Percentiles rank a stretch among this genome's conserved stretches.
Evolutionary conservation across 2,797 vertebrate species (phyloP).

Genomic region (Melopsittacus undulatus): DNA sequence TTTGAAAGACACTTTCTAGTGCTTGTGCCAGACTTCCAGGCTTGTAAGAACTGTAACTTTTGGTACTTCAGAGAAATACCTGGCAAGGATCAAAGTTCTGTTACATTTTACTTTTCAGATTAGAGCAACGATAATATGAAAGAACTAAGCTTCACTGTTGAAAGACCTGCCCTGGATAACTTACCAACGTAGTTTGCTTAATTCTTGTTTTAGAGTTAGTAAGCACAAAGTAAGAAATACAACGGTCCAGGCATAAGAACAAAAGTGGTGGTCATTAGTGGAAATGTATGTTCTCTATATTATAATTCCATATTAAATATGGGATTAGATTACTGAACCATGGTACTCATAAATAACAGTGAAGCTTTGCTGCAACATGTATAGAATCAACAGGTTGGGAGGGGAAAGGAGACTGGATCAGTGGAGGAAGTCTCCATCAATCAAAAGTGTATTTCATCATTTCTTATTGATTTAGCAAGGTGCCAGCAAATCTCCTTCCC

Average conservation of each 20-base stretch:
- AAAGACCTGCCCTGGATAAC: background rate
- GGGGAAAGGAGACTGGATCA: background rate
- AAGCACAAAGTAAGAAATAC: background rate
- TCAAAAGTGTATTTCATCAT: background rate
- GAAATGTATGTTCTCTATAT: background rate
- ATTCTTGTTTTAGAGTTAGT: background rate
- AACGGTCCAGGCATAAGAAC: background rate
- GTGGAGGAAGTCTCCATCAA: background rate
- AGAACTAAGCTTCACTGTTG: background rate
- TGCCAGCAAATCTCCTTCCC: background rate
- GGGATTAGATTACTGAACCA: background rate
- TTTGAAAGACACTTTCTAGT: background rate
- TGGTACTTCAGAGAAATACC: background rate
- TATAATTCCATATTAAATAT: background rate
- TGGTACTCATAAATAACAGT: background rate
- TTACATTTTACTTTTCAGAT: background rate
- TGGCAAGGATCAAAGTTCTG: background rate
- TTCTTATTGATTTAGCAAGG: slow-evolving; percentile 18
- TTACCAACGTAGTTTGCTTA: background rate
- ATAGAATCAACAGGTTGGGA: background rate
- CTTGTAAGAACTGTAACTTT: background rate
- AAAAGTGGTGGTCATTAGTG: background rate
- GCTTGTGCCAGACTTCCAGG: background rate
- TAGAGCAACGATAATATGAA: background rate
- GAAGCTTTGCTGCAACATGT: background rate